Conservation (phyloP, 2,797 vertebrate genomes). For the Spinus olivaceus region DNA sequence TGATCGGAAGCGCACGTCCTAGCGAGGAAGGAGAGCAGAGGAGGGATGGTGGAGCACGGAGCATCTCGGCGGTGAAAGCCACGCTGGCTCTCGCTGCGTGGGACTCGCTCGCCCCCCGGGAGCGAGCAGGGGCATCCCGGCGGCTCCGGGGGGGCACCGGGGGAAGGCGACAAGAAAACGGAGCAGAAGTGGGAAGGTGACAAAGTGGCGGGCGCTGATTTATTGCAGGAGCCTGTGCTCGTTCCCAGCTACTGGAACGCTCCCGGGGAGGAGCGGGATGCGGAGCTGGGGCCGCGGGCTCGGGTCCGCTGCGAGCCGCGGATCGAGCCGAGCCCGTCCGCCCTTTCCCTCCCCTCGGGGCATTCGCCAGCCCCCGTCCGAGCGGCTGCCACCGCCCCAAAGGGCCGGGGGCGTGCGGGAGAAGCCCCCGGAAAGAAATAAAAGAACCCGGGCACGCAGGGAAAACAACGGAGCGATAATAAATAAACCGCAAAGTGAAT, state of each 20-base stretch:
- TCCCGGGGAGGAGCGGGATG: conserved; percentile 74
- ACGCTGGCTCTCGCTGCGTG: background rate
- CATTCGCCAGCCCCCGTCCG: background rate
- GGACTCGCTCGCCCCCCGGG: background rate
- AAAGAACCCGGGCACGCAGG: background rate
- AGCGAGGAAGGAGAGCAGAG: background rate
- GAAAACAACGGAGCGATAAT: background rate
- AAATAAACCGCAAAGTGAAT: background rate
- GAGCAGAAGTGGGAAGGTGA: conserved; percentile 70
- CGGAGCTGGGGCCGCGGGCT: background rate
- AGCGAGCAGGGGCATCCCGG: background rate
- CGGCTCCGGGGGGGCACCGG: background rate
- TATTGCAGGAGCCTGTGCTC: conserved; percentile 82
- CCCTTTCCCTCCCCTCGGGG: background rate
- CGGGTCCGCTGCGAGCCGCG: background rate
- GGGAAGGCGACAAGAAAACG: conserved; percentile 51
- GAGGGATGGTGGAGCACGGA: conserved; percentile 1
- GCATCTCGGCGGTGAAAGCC: background rate
- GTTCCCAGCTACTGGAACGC: conserved; percentile 88
- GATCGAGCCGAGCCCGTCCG: background rate
- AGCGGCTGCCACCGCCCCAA: conserved; percentile 1
- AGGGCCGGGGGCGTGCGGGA: background rate
- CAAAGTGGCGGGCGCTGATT: conserved; percentile 80
- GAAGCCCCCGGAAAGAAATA: background rate
- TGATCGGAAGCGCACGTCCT: background rate